phyloP scores from a whole-genome alignment of 1,140 invertebrate species.

The Acyrthosiphon pisum region DNA sequence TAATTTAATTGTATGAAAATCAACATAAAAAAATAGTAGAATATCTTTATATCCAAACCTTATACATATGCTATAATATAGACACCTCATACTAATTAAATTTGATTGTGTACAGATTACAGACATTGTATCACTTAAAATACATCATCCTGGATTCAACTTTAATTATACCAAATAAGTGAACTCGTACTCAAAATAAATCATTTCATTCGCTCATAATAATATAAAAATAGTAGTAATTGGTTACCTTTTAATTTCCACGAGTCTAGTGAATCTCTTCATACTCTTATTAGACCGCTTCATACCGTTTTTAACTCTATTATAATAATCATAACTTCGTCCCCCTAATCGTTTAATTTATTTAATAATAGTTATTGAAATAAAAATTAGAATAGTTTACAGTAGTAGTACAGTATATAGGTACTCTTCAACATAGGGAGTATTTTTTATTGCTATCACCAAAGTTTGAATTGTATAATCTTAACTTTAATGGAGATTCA shows the following conservation, averaged over 20 bases:
- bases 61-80: too few relatives aligned
- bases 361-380: neutral
- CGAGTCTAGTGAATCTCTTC: neutral
- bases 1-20: neutral
- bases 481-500: constrained; percentile 12
- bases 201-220: neutral
- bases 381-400: neutral
- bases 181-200: neutral
- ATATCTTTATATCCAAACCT: neutral
- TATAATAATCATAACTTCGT: too few relatives aligned
- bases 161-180: neutral
- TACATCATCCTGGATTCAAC: too few relatives aligned
- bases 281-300: too few relatives aligned
- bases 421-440: neutral
- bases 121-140: neutral
- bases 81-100: neutral
- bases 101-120: neutral
- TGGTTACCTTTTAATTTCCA: neutral
- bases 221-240: neutral
- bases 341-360: neutral
- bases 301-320: too few relatives aligned
- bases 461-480: neutral
- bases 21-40: neutral
- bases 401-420: neutral
- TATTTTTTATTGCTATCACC: constrained; percentile 9